These are phyloP conservation scores for Pyralis farinalis DNA, from an alignment of 2,888 invertebrate genomes.

Conservation along the genomic window DNA sequence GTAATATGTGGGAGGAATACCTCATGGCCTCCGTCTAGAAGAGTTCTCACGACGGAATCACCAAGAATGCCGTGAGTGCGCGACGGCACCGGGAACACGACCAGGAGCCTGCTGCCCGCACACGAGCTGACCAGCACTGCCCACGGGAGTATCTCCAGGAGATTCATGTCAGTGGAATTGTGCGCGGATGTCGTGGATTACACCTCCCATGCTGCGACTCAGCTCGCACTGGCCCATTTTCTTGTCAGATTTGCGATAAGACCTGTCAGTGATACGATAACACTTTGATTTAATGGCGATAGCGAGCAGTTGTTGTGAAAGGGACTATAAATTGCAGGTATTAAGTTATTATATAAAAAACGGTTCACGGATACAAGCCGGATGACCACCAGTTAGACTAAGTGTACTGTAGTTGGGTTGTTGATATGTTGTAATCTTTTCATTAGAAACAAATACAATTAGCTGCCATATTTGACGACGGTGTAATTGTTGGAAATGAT, in stretches of 20 bases:
- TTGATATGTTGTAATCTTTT: too few relatives aligned
- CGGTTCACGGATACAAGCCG: too few relatives aligned
- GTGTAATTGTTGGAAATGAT: too few relatives aligned
- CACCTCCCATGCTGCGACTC: not conserved
- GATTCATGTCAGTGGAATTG: not conserved
- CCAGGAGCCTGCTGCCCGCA: conserved; percentile 27
- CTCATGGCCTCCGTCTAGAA: conserved; percentile 43
- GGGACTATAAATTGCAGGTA: too few relatives aligned
- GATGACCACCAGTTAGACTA: too few relatives aligned
- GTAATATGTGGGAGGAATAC: too few relatives aligned
- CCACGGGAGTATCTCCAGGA: conserved; percentile 14
- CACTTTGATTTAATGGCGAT: not conserved
- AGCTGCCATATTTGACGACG: too few relatives aligned
- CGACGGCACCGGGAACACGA: conserved; percentile 40
- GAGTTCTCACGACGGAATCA: conserved; percentile 34
- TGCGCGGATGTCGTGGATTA: too few relatives aligned
- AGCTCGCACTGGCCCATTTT: not conserved
- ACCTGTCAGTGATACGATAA: not conserved
- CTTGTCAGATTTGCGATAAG: not conserved
- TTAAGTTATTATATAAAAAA: too few relatives aligned
- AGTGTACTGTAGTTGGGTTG: too few relatives aligned
- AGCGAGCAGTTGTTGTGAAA: too few relatives aligned
- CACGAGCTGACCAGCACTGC: conserved; percentile 15
- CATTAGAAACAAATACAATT: too few relatives aligned
- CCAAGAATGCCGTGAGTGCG: conserved; percentile 39